Base-by-base conservation (phyloP, 2,888 invertebrate genomes). In the Lasioglossum calceatum region DNA sequence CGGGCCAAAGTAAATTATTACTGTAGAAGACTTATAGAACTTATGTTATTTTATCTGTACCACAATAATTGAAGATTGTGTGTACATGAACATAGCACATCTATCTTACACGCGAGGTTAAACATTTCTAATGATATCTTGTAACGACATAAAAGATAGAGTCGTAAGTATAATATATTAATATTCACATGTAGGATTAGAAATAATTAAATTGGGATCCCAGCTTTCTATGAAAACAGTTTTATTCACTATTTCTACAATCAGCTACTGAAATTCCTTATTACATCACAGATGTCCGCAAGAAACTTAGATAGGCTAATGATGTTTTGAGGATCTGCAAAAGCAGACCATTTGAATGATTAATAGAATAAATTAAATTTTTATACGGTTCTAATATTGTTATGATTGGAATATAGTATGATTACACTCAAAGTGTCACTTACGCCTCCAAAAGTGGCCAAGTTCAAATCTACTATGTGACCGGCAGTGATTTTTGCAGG, bases 401-500 rank as follows among this genome's bases (percentile, higher is more conserved):
- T 54, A 0, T 10, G 8, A n/a, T 50, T 36, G 10, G n/a, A 16
- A 54, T 8, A 19, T 23, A 27, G 12, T 23, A 3, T 2, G 16
- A 36, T 64, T 47, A 67, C 12, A 36, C 23, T 16, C 7, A 36
- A n/a, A 64, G 12, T 12, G 1, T n/a, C 2, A 27, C 77, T 7
- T 42, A 81, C 81, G 0, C 58, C 27, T 16, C 61, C 85, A 85
- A 94, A 94, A 54, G 91, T 91, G 10, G 80, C 83, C 61, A 93
- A 77, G 4, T 94, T 93, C 61, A 94, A 79, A 67, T 92, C 89
- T 12, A 87, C 86, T 87, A 94, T 87, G 77, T 88, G 92, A 14
- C 93, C 94, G 36, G 92, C 94, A 7, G 89, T 93, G 42, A 94
- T 90, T 77, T 90, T 92, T 7, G 88, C 87, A 0, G 94, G 93